A percentile compares a stretch with the other conserved stretches of the same genome.
phyloP scores from a whole-genome alignment of 2,888 invertebrate species.

The Ceratothoa steindachneri region DNA sequence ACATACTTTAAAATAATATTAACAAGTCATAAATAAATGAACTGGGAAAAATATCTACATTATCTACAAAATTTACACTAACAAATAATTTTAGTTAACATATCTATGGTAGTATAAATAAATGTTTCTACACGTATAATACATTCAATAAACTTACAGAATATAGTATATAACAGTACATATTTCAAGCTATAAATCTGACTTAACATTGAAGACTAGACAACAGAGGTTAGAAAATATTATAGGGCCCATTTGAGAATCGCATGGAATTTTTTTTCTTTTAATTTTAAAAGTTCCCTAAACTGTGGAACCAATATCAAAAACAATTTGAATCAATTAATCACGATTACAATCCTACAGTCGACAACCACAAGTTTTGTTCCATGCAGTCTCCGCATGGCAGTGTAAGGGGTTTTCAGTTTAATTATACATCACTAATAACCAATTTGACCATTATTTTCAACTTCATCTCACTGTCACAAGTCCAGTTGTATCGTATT shows the following conservation, averaged over 20 bases:
- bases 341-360: too few relatives aligned
- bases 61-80: neutral
- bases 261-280: neutral
- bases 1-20: neutral
- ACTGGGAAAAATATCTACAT: slow-evolving; percentile 11
- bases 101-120: slow-evolving; percentile 14
- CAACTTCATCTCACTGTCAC: too few relatives aligned
- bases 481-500: too few relatives aligned
- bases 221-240: neutral
- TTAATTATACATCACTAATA: too few relatives aligned
- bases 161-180: neutral
- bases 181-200: neutral
- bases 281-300: neutral
- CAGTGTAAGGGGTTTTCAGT: too few relatives aligned
- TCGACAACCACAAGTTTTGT: too few relatives aligned
- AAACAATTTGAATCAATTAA: too few relatives aligned
- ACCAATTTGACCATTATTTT: too few relatives aligned
- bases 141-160: slow-evolving; percentile 9
- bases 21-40: slow-evolving; percentile 12
- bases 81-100: neutral
- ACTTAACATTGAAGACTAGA: neutral
- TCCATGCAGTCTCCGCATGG: too few relatives aligned
- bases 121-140: slow-evolving; percentile 5
- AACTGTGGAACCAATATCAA: neutral
- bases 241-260: neutral